Percentiles rank a stretch among this genome's conserved stretches.
Conservation (phyloP, 2,888 invertebrate genomes). For the Orthonychiurus folsomi region DNA sequence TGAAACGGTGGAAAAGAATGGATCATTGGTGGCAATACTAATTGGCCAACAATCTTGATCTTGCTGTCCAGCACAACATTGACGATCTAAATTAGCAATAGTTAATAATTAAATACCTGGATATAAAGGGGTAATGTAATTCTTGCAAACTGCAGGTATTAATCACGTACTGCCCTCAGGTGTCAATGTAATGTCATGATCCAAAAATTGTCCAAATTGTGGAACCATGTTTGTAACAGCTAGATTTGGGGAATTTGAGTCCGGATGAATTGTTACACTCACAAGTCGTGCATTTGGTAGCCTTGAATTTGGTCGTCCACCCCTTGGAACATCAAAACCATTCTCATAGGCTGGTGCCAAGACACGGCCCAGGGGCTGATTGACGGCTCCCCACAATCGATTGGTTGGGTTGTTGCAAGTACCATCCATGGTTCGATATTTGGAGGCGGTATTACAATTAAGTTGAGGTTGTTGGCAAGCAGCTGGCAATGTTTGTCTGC, state of each 20-base stretch:
- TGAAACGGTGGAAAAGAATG: constrained; percentile 17
- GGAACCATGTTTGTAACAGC: constrained; percentile 35
- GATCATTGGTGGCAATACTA: constrained; percentile 22
- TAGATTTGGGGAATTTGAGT: constrained; percentile 50
- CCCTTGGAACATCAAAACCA: constrained; percentile 40
- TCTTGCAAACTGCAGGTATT: not conserved
- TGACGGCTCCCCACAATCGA: constrained; percentile 41
- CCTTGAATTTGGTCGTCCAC: constrained; percentile 52
- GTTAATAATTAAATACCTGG: constrained; percentile 12
- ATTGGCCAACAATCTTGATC: constrained; percentile 35
- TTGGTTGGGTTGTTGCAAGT: constrained; percentile 42
- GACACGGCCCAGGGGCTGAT: constrained; percentile 40
- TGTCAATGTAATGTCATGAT: constrained; percentile 32
- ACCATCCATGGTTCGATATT: constrained; percentile 40
- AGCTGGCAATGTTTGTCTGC: constrained; percentile 17
- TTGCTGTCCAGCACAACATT: constrained; percentile 22
- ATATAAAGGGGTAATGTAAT: not conserved
- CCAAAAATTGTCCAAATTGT: constrained; percentile 37
- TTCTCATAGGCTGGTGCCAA: constrained; percentile 40
- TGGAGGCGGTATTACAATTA: constrained; percentile 16
- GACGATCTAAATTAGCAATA: constrained; percentile 14
- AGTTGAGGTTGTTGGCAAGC: constrained; percentile 19
- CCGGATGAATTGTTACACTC: constrained; percentile 58
- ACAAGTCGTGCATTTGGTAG: constrained; percentile 70
- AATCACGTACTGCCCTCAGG: constrained; percentile 29